Base-by-base conservation (phyloP, 2,113 vertebrate species). In the Triplophysa tibetana region DNA sequence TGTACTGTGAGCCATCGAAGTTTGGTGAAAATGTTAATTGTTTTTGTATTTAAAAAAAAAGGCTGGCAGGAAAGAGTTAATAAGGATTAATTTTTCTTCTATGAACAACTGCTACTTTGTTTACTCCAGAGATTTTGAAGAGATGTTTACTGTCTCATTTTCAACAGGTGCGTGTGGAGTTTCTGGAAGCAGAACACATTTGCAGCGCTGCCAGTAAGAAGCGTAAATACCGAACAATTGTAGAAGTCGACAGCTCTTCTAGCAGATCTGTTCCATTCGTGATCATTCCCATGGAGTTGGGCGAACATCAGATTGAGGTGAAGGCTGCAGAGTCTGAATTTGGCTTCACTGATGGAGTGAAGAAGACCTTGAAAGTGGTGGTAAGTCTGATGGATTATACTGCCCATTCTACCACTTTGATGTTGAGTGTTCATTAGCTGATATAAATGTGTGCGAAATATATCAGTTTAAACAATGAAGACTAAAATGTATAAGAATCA, bases 121-220 rank as follows among this genome's bases (percentile, higher is more conserved):
- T 62, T 21, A 2, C 10, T 54, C 3, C 21, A 63, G 2, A 45
- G 17, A 9, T 19, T 78, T 23, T 29, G 9, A 1, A 3, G 19
- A 41, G 29, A 14, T 7, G 2, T 11, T 61, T 5, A 7, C 8
- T 17, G 4, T 0, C 1, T 26, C 14, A 3, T 54, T 21, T 11
- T 11, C 11, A 1, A 2, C 64, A 96, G 94, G 94, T 94, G 7
- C 80, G 87, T 0, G 91, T 95, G 84, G 93, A 94, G 7, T 82
- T 95, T 52, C 33, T 92, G 1, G 2, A 94, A 84, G 93, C 94
- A 17, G 84, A 91, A 0, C 79, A 90, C 8, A 77, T 96, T 75
- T 96, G 95, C 87, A 93, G 94, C 0, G 54, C 88, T 6, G 93
- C 95, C 82, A 94, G 91, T 0, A 79, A 87, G 82, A 91, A 90